These are phyloP conservation scores for Octomys mimax DNA, from an alignment of 2,797 vertebrate genomes.

Conservation along the genomic window DNA sequence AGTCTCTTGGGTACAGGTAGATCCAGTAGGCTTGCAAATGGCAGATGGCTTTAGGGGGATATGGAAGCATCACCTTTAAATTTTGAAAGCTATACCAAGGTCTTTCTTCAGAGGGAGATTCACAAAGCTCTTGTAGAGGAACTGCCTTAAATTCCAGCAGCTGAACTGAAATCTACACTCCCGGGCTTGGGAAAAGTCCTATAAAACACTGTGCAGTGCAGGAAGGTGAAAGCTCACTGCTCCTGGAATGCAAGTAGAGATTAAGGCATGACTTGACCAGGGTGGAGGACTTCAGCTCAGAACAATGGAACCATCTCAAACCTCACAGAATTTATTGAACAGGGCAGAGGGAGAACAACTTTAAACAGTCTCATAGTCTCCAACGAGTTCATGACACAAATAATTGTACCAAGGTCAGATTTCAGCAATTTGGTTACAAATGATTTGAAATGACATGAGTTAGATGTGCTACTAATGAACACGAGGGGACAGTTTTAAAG, in stretches of 20 bases:
- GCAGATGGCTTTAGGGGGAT: neutral
- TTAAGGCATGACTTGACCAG: neutral
- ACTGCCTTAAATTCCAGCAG: neutral
- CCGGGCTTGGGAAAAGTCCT: neutral
- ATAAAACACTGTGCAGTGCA: neutral
- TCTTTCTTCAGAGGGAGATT: conserved; percentile 3
- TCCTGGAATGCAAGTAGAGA: neutral
- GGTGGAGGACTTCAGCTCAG: neutral
- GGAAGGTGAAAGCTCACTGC: neutral
- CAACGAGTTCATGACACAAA: conserved; percentile 9
- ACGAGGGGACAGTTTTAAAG: neutral
- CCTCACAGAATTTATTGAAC: neutral
- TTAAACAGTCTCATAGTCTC: conserved; percentile 11
- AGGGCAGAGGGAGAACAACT: neutral
- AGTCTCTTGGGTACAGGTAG: conserved; percentile 15
- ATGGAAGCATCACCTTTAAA: conserved; percentile 41
- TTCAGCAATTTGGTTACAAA: conserved; percentile 28
- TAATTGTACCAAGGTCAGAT: neutral
- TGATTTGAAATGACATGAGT: conserved; percentile 25
- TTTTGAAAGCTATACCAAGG: neutral
- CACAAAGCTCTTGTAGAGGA: neutral
- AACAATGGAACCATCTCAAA: neutral
- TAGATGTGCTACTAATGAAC: conserved; percentile 10
- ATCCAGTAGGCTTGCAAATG: conserved; percentile 65
- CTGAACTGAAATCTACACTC: neutral